A percentile compares a stretch with the other conserved stretches of the same genome.
phyloP scores from a whole-genome alignment of 1,140 invertebrate genomes.

The Mactra quadrangularis region DNA sequence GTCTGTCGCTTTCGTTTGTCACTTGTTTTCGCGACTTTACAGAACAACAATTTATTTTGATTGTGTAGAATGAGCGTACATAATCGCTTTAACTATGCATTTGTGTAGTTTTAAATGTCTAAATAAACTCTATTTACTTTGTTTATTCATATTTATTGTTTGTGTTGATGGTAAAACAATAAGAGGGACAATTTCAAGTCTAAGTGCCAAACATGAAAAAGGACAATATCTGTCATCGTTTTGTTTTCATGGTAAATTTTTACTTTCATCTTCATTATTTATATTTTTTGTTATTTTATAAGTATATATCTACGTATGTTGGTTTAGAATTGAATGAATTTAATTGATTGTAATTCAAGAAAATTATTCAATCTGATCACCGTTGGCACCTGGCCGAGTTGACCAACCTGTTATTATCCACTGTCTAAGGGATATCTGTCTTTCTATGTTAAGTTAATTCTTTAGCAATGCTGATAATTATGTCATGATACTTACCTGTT shows the following conservation, averaged over 20 bases:
- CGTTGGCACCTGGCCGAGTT: neutral
- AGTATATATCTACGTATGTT: no score
- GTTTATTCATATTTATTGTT: neutral
- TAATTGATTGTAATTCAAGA: neutral
- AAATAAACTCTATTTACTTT: neutral
- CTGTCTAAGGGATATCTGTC: no score
- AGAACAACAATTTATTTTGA: neutral
- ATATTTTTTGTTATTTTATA: no score
- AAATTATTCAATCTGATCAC: no score
- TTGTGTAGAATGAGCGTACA: neutral
- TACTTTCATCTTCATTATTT: no score
- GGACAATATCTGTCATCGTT: slow-evolving; percentile 79
- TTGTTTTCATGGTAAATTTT: slow-evolving; percentile 80
- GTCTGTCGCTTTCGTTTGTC: slow-evolving; percentile 25
- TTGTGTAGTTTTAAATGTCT: neutral
- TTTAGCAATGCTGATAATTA: no score
- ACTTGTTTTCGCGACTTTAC: slow-evolving; percentile 18
- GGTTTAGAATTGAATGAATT: neutral
- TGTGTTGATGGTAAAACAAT: slow-evolving; percentile 40
- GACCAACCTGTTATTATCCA: no score
- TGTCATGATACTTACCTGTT: no score
- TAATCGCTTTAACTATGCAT: neutral
- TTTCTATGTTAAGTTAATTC: no score
- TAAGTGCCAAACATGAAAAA: slow-evolving; percentile 30
- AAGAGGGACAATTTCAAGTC: slow-evolving; percentile 3